Base-by-base conservation (phyloP, 2,888 invertebrate species). In the Drosophila kuntzei region DNA sequence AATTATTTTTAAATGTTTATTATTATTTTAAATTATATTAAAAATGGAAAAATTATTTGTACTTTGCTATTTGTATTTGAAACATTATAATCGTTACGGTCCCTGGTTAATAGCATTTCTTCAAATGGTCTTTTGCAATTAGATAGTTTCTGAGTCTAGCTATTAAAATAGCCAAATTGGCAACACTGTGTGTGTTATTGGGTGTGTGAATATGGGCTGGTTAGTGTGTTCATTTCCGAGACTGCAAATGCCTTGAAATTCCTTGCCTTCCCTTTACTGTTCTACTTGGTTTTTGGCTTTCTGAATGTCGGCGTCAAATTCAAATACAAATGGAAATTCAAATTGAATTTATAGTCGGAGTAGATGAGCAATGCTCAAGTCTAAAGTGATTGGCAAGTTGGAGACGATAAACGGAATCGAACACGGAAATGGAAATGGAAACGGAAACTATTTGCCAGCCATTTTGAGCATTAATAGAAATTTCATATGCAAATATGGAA, bases 371-470 rank as follows among this genome's bases (percentile, higher is more conserved):
- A 68, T 76, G 59, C 65, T 65, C 60, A 46, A 59, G 62, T 59
- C 39, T 58, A 65, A 71, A 84, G 71, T 74, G 84, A 78, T 75
- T 81, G 85, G 69, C 66, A 80, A 58, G 29, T 14, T 25, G 47
- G 11, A 47, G 37, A 57, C 27, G 29, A n/a, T 27, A n/a, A 37
- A 59, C 14, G 50, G 39, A 20, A 37, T 22, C 11, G 14, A 5
- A 2, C 9, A 50, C 22, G 50, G 22, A 54, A 76, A 66, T 79
- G 20, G n/a, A 4, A 20, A 49, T n/a, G 49, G 18, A 53, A 79
- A 67, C 85, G 87, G 81, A 89, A 85, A 87, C 89, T 79, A 89
- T 89, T 86, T 85, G 89, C 87, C 87, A 73, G 79, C 71, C 89
- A 83, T 79, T 88, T 86, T 63, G 54, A 53, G 71, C 66, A 71